A percentile compares a stretch with the other conserved stretches of the same genome.
These are phyloP conservation scores for Aethina tumida DNA, from an alignment of 1,140 invertebrate species.

Conservation along the genomic window DNA sequence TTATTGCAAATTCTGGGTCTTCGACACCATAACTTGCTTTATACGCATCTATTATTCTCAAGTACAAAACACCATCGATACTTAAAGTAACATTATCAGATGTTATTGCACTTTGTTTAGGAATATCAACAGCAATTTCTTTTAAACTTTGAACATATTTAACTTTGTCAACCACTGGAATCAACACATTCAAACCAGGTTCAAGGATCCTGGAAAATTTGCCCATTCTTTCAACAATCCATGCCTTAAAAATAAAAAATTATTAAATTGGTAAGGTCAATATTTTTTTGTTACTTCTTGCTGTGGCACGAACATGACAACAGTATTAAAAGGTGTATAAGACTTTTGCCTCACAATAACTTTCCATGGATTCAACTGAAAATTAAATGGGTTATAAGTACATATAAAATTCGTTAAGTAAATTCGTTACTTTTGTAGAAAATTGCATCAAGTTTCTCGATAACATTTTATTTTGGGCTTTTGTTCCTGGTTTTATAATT, in stretches of 20 bases:
- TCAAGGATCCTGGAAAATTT: conserved; percentile 88
- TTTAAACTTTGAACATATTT: conserved; percentile 98
- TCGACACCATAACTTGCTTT: conserved; percentile 95
- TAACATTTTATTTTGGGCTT: conserved; percentile 9
- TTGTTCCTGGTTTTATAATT: too few species aligned
- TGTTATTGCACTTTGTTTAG: conserved; percentile 96
- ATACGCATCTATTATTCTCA: conserved; percentile 90
- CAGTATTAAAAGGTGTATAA: conserved; percentile 78
- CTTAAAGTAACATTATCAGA: conserved; percentile 93
- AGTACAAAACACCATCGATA: conserved; percentile 96
- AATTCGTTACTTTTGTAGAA: conserved; percentile 7
- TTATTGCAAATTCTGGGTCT: conserved; percentile 98
- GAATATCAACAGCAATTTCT: conserved; percentile 99
- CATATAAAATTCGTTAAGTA: conserved; percentile 1
- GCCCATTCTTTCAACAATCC: conserved; percentile 98
- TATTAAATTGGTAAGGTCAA: conserved; percentile 7
- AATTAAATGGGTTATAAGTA: too few species aligned
- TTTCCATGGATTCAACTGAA: conserved; percentile 19
- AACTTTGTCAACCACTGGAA: conserved; percentile 87
- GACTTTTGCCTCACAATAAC: conserved; percentile 46
- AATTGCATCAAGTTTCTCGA: conserved; percentile 13
- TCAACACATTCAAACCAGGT: conserved; percentile 88
- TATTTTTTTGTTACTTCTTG: conserved; percentile 65
- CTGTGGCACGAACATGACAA: conserved; percentile 96
- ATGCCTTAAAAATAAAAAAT: conserved; percentile 57